These are phyloP conservation scores for Aptenodytes forsteri DNA, from an alignment of 2,113 vertebrate species.

Conservation along the genomic window DNA sequence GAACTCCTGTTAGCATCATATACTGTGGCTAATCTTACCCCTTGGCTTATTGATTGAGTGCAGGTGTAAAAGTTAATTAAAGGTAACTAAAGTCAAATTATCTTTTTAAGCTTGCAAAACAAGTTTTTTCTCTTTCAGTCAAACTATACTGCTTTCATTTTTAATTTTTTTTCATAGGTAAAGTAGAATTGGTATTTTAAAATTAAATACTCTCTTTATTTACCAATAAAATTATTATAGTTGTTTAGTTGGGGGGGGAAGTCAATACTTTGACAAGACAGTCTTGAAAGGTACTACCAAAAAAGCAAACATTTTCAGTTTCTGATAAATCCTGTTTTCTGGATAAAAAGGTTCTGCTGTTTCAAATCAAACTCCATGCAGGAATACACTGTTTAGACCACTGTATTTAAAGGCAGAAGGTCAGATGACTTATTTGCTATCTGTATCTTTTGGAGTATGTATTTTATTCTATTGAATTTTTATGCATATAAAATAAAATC, in stretches of 20 bases:
- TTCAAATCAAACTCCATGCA: background rate
- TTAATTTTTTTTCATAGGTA: background rate
- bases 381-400: background rate
- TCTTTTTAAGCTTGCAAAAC: background rate
- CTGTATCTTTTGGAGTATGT: background rate
- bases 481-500: background rate
- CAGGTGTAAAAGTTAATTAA: background rate
- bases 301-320: background rate
- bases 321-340: background rate
- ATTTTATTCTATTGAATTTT: background rate
- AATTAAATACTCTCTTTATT: background rate
- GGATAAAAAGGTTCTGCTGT: background rate
- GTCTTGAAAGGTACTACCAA: background rate
- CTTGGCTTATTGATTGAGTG: background rate
- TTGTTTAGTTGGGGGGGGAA: background rate
- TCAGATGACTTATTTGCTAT: background rate
- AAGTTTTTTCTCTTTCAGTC: background rate
- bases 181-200: background rate
- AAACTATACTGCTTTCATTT: background rate
- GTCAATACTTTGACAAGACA: background rate
- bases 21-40: background rate
- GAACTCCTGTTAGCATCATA: background rate
- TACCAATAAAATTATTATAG: background rate
- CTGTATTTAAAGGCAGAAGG: background rate
- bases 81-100: background rate